These are phyloP conservation scores for Steinernema hermaphroditum DNA, from an alignment of 2,888 invertebrate species.

Conservation along the genomic window DNA sequence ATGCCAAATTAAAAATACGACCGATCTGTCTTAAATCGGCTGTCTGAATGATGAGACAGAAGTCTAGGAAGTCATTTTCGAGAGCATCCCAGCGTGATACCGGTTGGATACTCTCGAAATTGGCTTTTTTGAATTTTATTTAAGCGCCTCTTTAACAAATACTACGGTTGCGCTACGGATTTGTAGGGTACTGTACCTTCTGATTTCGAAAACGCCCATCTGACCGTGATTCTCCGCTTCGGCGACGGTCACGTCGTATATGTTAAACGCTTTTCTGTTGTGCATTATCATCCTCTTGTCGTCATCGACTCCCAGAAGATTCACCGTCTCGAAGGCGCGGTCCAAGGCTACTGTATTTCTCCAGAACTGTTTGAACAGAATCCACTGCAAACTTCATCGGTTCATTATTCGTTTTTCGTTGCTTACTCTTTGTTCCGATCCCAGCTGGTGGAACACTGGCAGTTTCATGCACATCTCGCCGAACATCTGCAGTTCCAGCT, in stretches of 20 bases:
- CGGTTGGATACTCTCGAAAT: too few relatives aligned
- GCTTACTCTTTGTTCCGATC: background rate
- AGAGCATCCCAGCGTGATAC: too few relatives aligned
- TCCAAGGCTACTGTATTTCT: background rate
- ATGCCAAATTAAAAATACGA: too few relatives aligned
- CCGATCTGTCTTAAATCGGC: too few relatives aligned
- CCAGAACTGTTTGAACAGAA: background rate
- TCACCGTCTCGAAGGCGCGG: background rate
- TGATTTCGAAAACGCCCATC: background rate
- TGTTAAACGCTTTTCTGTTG: conserved; percentile 1
- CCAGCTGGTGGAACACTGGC: background rate
- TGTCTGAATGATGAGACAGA: too few relatives aligned
- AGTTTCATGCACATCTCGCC: conserved; percentile 14
- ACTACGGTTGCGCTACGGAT: too few relatives aligned
- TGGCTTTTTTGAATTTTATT: too few relatives aligned
- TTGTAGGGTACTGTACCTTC: too few relatives aligned
- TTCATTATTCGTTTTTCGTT: background rate
- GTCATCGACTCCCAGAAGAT: background rate
- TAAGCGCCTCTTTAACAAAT: too few relatives aligned
- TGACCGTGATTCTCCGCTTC: background rate
- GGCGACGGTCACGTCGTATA: background rate
- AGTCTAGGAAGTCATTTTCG: too few relatives aligned
- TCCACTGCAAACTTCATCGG: too few relatives aligned
- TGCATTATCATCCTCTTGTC: background rate
- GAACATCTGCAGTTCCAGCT: background rate